Evolutionary conservation across 2,888 invertebrate species (phyloP).

Genomic region (Leptinotarsa peninsularis): DNA sequence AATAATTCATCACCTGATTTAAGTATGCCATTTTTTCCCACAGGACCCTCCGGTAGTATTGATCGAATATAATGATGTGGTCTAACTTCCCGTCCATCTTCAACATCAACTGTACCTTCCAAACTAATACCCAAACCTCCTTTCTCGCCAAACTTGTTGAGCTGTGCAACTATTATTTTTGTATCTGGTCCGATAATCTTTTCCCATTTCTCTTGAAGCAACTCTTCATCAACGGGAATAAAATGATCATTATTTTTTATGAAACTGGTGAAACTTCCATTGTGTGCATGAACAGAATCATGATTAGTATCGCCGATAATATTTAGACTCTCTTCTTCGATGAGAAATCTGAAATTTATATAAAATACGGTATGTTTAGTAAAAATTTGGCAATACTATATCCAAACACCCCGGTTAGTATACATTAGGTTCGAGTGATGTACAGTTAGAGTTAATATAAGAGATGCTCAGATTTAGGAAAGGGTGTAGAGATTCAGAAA

Average conservation of each 20-base stretch:
- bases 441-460: conserved; percentile 48
- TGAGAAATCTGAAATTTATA: conserved; percentile 66
- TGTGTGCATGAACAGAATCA: conserved; percentile 60
- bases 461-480: conserved; percentile 47
- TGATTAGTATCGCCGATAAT: conserved; percentile 55
- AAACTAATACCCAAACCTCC: conserved; percentile 97
- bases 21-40: conserved; percentile 89
- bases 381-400: conserved; percentile 47
- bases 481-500: conserved; percentile 52
- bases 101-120: conserved; percentile 98
- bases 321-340: conserved; percentile 61
- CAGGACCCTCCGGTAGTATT: conserved; percentile 97
- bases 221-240: conserved; percentile 72
- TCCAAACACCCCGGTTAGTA: conserved; percentile 56
- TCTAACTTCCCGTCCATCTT: conserved; percentile 94
- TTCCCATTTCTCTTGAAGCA: conserved; percentile 85
- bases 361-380: conserved; percentile 57
- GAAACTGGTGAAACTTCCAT: conserved; percentile 58
- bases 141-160: conserved; percentile 87
- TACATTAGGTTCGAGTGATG: conserved; percentile 50
- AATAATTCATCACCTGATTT: conserved; percentile 96
- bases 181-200: conserved; percentile 83
- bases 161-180: conserved; percentile 83
- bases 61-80: conserved; percentile 99
- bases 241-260: conserved; percentile 54